Percentiles rank a stretch among this genome's conserved stretches.
phyloP scores from a whole-genome alignment of 2,888 invertebrate genomes.

The Cheilosia grossa region DNA sequence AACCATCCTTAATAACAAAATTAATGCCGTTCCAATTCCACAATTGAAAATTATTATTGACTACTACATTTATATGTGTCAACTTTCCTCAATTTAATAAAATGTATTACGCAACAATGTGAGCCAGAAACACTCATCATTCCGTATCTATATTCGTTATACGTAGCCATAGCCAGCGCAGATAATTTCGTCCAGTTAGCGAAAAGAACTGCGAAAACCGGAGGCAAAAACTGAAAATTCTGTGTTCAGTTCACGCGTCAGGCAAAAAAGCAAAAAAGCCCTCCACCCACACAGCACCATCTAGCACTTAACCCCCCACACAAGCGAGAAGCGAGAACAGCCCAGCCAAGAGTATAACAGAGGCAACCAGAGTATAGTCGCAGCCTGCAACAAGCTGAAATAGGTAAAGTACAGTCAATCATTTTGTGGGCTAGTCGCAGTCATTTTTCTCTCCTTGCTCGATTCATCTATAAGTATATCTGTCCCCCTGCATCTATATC shows the following conservation, averaged over 20 bases:
- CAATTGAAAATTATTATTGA: constrained; percentile 39
- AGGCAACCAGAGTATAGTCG: constrained; percentile 20
- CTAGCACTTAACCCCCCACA: constrained; percentile 46
- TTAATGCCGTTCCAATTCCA: constrained; percentile 65
- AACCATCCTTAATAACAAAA: constrained; percentile 70
- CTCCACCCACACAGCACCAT: constrained; percentile 51
- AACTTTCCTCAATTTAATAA: constrained; percentile 69
- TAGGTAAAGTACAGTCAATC: constrained; percentile 75
- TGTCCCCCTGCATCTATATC: constrained; percentile 44
- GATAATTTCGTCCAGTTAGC: constrained; percentile 70
- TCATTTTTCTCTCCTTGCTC: constrained; percentile 30
- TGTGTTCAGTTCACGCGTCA: constrained; percentile 56
- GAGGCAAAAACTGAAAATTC: constrained; percentile 26
- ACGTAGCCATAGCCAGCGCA: constrained; percentile 1
- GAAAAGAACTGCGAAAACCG: constrained; percentile 43
- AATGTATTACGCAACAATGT: constrained; percentile 62
- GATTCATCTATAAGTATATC: constrained; percentile 35
- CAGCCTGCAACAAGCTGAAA: constrained; percentile 68
- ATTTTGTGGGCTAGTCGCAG: constrained; percentile 73
- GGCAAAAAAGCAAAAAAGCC: constrained; percentile 11
- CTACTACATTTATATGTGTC: constrained; percentile 56
- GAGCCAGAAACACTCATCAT: constrained; percentile 41
- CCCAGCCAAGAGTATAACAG: constrained; percentile 22
- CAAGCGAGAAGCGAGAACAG: neutral
- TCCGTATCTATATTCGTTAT: constrained; percentile 8